These are phyloP conservation scores for Hippocampus abdominalis DNA, from an alignment of 2,113 vertebrate genomes.

Conservation along the genomic window DNA sequence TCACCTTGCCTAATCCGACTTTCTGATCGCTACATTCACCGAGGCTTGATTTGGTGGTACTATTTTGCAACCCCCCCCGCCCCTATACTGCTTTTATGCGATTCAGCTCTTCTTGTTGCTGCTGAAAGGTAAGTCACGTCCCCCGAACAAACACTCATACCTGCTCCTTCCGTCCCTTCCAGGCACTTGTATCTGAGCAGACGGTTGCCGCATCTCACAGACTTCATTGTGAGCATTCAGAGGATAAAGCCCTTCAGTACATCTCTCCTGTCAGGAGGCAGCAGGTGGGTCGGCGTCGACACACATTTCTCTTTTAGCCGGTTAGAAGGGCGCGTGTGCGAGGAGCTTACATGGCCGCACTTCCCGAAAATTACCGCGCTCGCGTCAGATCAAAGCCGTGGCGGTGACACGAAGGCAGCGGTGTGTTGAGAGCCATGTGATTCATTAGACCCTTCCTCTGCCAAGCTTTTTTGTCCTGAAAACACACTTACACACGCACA, in stretches of 20 bases:
- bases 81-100: no score
- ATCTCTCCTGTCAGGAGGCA: slow-evolving; percentile 44
- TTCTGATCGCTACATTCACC: no score
- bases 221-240: slow-evolving; percentile 11
- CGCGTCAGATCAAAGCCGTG: slow-evolving; percentile 56
- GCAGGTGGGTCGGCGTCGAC: slow-evolving; percentile 46
- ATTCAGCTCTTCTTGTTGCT: no score
- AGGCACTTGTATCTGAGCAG: slow-evolving; percentile 34
- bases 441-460: slow-evolving; percentile 52
- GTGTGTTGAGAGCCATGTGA: slow-evolving; percentile 64
- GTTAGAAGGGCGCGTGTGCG: slow-evolving; percentile 39
- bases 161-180: slow-evolving; percentile 7
- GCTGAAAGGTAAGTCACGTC: not conserved
- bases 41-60: no score
- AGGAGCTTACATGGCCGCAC: slow-evolving; percentile 31
- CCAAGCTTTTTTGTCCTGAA: slow-evolving; percentile 54
- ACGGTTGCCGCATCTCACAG: slow-evolving; percentile 17
- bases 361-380: slow-evolving; percentile 30
- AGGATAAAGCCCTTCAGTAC: slow-evolving; percentile 34
- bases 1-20: no score
- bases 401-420: slow-evolving; percentile 41
- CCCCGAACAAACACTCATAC: not conserved
- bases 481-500: slow-evolving; percentile 31
- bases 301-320: slow-evolving; percentile 4
- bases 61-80: no score